These are phyloP conservation scores for Limnephilus rhombicus DNA, from an alignment of 2,888 invertebrate species.

Conservation along the genomic window DNA sequence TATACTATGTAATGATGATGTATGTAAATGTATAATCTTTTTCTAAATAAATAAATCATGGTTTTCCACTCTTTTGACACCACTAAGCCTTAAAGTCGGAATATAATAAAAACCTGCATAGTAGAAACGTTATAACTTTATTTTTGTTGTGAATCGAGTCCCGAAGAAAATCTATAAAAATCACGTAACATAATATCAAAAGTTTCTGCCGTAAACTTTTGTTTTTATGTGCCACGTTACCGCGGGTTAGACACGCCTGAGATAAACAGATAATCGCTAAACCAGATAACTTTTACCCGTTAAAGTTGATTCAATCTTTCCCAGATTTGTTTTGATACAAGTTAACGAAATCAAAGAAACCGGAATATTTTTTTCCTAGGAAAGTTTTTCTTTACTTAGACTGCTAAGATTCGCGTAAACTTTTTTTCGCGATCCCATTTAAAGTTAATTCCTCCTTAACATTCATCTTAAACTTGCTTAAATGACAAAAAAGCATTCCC, in stretches of 20 bases:
- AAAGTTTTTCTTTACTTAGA: not conserved
- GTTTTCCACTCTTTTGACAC: not conserved
- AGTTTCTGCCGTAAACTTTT: not conserved
- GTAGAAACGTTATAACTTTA: not conserved
- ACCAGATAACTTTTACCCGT: not conserved
- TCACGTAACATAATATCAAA: not conserved
- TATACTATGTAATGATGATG: too few relatives aligned
- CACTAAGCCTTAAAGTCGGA: too few relatives aligned
- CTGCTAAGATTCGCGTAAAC: not conserved
- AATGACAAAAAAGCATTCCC: not conserved
- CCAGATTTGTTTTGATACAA: not conserved
- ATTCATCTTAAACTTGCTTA: not conserved
- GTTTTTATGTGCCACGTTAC: not conserved
- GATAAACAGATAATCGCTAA: not conserved
- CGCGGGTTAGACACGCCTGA: not conserved
- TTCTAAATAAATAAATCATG: not conserved
- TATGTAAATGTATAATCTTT: too few relatives aligned
- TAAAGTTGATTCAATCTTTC: not conserved
- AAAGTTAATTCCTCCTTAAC: not conserved
- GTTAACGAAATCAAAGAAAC: not conserved
- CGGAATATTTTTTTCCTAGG: not conserved
- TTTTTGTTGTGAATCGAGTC: not conserved
- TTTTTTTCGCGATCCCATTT: not conserved
- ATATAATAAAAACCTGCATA: too few relatives aligned
- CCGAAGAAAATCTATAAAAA: not conserved